These are phyloP conservation scores for Stylophora pistillata DNA, from an alignment of 64 coral and sea anemone species.

Conservation along the genomic window DNA sequence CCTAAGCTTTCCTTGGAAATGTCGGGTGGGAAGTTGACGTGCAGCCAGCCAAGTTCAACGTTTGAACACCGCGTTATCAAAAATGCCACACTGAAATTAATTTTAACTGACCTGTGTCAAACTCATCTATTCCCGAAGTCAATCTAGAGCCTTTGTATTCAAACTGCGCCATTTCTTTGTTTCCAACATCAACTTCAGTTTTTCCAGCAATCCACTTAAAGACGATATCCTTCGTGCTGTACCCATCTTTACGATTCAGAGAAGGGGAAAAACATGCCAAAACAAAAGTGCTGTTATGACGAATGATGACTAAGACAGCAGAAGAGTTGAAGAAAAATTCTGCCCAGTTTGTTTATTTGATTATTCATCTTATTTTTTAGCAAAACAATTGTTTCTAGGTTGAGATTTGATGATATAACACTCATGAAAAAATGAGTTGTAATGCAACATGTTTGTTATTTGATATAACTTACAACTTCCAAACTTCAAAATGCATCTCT, in stretches of 20 bases:
- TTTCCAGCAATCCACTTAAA: constrained; percentile 24
- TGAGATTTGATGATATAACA: no score
- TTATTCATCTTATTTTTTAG: no score
- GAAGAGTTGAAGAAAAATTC: no score
- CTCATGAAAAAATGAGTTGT: no score
- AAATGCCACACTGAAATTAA: neutral
- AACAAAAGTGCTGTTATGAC: neutral
- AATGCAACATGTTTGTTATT: neutral
- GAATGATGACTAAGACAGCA: no score
- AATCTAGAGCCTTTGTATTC: constrained; percentile 37
- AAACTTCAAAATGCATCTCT: constrained; percentile 15
- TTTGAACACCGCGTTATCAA: neutral
- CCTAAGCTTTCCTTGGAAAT: no score
- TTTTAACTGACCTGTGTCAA: constrained; percentile 1
- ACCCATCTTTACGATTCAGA: neutral
- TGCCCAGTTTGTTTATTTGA: no score
- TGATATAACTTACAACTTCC: constrained; percentile 44
- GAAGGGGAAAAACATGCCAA: neutral
- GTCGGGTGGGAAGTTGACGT: neutral
- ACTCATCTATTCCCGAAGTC: neutral
- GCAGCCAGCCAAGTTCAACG: neutral
- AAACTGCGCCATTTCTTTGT: constrained; percentile 73
- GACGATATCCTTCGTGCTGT: constrained; percentile 35
- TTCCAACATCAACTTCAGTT: constrained; percentile 27
- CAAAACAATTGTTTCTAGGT: no score